Evolutionary conservation across 2,113 vertebrate species (phyloP), one percentile per base, ranked within the genome.

Genomic region (Eubucco bourcierii): DNA sequence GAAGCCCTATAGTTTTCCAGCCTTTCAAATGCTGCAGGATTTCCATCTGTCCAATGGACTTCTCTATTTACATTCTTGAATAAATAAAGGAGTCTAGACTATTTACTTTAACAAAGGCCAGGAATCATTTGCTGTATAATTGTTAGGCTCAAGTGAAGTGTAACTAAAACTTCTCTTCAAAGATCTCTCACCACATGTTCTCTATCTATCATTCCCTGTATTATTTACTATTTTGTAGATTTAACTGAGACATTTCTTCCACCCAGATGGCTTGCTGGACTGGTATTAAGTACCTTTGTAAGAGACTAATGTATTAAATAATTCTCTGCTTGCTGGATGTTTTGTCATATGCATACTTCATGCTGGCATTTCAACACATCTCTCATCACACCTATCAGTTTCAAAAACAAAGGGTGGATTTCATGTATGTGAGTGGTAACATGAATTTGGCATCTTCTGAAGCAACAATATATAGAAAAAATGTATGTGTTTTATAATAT

Each of bases 41-140:
- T 97, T 93, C 97, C 97, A 97, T 97, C 97, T 98, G 97, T 97
- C 94, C 96, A 94, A 31, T 84, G 24, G 53, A 64, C 95, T 84
- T 97, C 96, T 98, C 97, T 88, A 67, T 94, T 98, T 97, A 97
- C 97, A 94, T 95, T 96, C 93, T 96, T 95, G 34, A 92, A 89
- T 91, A 97, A 96, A 93, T 90, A 80, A 95, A 92, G 83, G 79
- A 97, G 63, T 70, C 93, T 66, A 94, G 87, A 61, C 92, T 95
- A 94, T 95, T 97, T 97, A 77, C 86, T 96, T 12, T 74, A 95
- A 98, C 97, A 98, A 98, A 97, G n/a, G 24, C 59, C 67, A 84
- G 90, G 95, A 92, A 95, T 97, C 88, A 96, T 88, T 97, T 94
- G 78, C 93, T 94, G 50, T 88, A 78, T 90, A 88, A 94, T 97